Percentiles rank a stretch among this genome's conserved stretches.
Conservation (phyloP, 2,113 vertebrate genomes). For the Charina bottae region DNA sequence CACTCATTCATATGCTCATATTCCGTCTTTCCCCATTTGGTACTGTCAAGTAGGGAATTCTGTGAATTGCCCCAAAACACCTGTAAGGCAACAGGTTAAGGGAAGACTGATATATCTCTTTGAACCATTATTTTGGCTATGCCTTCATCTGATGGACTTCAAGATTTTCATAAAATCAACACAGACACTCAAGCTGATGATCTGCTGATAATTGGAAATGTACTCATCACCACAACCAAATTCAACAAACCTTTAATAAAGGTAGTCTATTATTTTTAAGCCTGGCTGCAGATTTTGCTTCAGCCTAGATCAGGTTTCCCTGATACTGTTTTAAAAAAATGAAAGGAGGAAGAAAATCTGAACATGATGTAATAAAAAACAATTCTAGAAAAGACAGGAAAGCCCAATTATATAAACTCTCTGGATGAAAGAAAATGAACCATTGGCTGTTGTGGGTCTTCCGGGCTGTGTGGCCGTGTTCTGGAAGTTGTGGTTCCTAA, state of each 20-base stretch:
- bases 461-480: too few relatives aligned
- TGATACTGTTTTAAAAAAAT: constrained; percentile 57
- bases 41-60: neutral
- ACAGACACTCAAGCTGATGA: neutral
- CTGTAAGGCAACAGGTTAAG: neutral
- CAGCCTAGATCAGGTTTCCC: neutral
- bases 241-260: neutral
- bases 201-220: neutral
- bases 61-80: neutral
- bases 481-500: too few relatives aligned
- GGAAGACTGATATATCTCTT: neutral
- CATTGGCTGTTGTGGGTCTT: too few relatives aligned
- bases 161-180: neutral
- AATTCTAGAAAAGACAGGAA: constrained; percentile 10
- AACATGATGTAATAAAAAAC: constrained; percentile 15
- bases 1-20: too few relatives aligned
- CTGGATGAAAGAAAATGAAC: constrained; percentile 20
- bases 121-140: neutral
- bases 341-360: constrained; percentile 16
- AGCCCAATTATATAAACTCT: neutral
- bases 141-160: neutral
- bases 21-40: neutral
- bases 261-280: neutral
- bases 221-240: neutral
- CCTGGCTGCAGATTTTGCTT: neutral